Conservation (phyloP, 2,797 vertebrate species). For the Bryconaethiops microstoma region DNA sequence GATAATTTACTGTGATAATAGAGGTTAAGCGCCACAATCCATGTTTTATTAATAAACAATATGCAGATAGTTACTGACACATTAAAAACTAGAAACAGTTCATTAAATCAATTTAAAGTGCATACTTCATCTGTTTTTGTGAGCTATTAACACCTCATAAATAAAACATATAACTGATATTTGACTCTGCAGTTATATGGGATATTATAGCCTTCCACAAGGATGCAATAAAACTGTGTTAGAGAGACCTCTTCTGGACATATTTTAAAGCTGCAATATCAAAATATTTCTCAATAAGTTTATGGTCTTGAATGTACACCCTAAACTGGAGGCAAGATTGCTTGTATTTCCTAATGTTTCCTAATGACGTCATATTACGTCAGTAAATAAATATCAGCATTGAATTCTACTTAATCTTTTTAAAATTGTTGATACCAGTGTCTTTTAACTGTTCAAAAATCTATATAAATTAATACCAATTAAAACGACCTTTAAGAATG, state of each 20-base stretch:
- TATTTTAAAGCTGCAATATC: slow-evolving; percentile 6
- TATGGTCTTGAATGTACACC: background rate
- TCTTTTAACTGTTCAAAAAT: too few relatives aligned
- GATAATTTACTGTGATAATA: slow-evolving; percentile 56
- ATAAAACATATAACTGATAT: slow-evolving; percentile 56
- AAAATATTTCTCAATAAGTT: background rate
- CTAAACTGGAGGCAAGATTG: background rate
- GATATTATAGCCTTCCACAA: background rate
- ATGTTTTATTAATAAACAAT: slow-evolving; percentile 63
- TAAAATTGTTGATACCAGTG: too few relatives aligned
- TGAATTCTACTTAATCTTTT: too few relatives aligned
- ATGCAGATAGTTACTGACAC: slow-evolving; percentile 58
- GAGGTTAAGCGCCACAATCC: slow-evolving; percentile 57
- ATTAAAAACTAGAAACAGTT: slow-evolving; percentile 59
- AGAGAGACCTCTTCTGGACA: slow-evolving; percentile 60
- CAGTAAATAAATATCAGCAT: background rate
- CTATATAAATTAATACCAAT: too few relatives aligned
- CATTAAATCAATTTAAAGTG: slow-evolving; percentile 60
- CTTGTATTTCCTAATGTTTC: background rate
- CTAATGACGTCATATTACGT: too few relatives aligned
- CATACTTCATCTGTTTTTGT: slow-evolving; percentile 60
- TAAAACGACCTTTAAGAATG: too few relatives aligned
- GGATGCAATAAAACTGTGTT: slow-evolving; percentile 43
- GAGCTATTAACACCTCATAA: slow-evolving; percentile 59
- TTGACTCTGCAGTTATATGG: slow-evolving; percentile 4